Evolutionary conservation across 2,888 invertebrate species (phyloP).

Genomic region (Subacronicta megacephala): DNA sequence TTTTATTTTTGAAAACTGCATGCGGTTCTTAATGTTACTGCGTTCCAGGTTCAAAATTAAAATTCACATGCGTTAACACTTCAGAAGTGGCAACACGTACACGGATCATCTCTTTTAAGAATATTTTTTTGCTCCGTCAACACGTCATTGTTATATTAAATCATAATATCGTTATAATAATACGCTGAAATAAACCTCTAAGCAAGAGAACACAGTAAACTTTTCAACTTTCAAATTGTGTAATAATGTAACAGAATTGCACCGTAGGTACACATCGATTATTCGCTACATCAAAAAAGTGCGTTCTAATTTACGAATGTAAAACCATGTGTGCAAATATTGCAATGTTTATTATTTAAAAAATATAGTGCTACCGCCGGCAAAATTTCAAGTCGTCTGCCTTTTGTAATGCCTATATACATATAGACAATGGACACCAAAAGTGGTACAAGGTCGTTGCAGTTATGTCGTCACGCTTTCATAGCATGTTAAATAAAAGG

Average conservation of each 20-base stretch:
- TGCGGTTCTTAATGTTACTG: too few relatives aligned
- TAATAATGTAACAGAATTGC: too few relatives aligned
- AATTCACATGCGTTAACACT: too few relatives aligned
- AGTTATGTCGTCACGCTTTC: conserved; percentile 17
- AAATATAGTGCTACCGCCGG: conserved; percentile 17
- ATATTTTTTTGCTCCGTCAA: too few relatives aligned
- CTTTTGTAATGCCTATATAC: conserved; percentile 20
- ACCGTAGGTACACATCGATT: neutral
- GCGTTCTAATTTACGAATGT: conserved; percentile 10
- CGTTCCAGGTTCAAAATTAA: too few relatives aligned
- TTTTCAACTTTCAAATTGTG: too few relatives aligned
- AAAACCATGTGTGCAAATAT: conserved; percentile 39
- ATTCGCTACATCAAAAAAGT: conserved; percentile 13
- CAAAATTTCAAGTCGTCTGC: conserved; percentile 28
- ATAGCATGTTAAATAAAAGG: conserved; percentile 16
- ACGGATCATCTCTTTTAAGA: too few relatives aligned
- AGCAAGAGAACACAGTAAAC: too few relatives aligned
- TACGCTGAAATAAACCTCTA: too few relatives aligned
- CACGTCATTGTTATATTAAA: too few relatives aligned
- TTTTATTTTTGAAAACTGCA: neutral
- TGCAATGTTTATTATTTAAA: conserved; percentile 13
- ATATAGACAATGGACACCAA: conserved; percentile 34
- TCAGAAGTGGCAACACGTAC: too few relatives aligned
- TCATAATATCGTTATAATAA: too few relatives aligned
- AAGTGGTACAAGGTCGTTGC: conserved; percentile 41